Evolutionary conservation across 2,888 invertebrate genomes (phyloP).

Genomic region (Drosophila meridionalis): DNA sequence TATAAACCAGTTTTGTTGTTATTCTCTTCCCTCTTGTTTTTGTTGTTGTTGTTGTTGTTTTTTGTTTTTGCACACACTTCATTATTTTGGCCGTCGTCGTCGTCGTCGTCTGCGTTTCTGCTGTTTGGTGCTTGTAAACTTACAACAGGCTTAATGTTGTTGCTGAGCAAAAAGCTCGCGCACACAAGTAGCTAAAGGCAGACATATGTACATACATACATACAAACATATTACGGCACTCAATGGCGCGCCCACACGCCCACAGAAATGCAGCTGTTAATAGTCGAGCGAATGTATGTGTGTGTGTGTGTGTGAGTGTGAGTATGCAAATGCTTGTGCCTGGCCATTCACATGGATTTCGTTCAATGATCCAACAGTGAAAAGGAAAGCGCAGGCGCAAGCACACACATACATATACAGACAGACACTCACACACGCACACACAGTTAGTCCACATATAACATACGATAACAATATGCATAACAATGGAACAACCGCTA

Average conservation of each 20-base stretch:
- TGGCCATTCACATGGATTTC: conserved; percentile 30
- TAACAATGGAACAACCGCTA: conserved; percentile 54
- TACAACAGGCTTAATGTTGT: conserved; percentile 51
- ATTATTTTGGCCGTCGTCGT: conserved; percentile 63
- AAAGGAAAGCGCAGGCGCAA: conserved; percentile 49
- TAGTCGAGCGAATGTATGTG: neutral
- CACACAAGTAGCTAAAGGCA: conserved; percentile 15
- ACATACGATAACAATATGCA: conserved; percentile 39
- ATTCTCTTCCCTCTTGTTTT: conserved; percentile 24
- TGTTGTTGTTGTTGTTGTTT: conserved; percentile 8
- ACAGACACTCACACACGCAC: neutral
- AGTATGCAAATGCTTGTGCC: conserved; percentile 25
- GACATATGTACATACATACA: neutral
- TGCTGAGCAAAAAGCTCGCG: conserved; percentile 27
- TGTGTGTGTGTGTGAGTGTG: conserved; percentile 1
- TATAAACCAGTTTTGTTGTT: conserved; percentile 68
- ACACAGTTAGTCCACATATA: neutral
- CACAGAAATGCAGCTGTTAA: conserved; percentile 44
- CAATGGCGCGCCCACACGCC: conserved; percentile 48
- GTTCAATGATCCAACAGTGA: conserved; percentile 43
- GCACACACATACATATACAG: neutral
- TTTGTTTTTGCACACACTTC: conserved; percentile 73
- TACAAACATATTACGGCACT: conserved; percentile 15
- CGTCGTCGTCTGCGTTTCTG: conserved; percentile 42
- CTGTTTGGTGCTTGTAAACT: conserved; percentile 57